Evolutionary conservation across 2,797 vertebrate genomes (phyloP).

Genomic region (Cryptoblepharus egeriae): DNA sequence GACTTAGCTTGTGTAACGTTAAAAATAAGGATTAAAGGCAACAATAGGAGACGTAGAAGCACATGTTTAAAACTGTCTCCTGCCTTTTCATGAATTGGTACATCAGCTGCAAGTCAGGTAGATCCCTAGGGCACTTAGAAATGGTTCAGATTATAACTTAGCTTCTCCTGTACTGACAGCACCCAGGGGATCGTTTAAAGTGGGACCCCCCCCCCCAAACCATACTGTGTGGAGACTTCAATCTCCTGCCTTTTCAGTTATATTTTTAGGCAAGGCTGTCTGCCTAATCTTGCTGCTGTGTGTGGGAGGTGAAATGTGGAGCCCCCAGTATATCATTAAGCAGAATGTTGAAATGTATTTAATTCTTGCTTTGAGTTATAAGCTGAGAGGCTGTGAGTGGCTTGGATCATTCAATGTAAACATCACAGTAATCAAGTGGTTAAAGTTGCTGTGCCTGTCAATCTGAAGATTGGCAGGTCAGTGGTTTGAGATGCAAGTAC

Average conservation of each 20-base stretch:
- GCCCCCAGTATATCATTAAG: not conserved
- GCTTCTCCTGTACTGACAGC: not conserved
- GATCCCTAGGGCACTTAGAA: no score
- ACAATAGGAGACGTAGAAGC: not conserved
- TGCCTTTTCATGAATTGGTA: not conserved
- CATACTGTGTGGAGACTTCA: not conserved
- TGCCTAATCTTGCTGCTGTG: not conserved
- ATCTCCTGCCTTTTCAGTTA: not conserved
- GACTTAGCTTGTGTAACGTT: constrained; percentile 13
- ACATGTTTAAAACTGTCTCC: not conserved
- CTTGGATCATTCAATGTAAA: not conserved
- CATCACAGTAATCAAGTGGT: not conserved
- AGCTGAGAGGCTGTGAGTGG: not conserved
- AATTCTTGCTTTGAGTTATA: not conserved
- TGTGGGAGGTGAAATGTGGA: not conserved
- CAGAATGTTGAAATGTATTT: not conserved
- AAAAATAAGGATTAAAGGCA: constrained; percentile 8
- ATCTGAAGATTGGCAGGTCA: no score
- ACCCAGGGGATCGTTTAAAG: not conserved
- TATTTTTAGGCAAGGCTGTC: not conserved
- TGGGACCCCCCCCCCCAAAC: not conserved
- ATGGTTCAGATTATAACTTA: not conserved
- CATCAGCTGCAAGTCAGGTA: not conserved
- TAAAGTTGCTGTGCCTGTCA: no score
- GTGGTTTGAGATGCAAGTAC: no score